Evolutionary conservation across 1,140 invertebrate genomes (phyloP).

Genomic region (Antheraea mylitta): DNA sequence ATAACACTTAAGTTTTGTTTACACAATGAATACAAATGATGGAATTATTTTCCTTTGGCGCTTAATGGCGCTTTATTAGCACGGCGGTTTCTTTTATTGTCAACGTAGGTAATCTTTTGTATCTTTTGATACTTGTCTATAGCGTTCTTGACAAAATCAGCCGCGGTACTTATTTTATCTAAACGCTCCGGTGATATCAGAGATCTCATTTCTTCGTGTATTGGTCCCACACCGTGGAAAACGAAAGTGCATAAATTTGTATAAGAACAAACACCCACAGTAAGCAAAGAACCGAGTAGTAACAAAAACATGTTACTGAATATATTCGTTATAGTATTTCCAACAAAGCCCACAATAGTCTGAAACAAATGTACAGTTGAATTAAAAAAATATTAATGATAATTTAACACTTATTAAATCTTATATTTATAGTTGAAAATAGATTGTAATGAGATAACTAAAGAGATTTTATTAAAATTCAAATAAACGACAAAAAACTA

Average conservation of each 20-base stretch:
- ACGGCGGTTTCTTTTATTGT: constrained; percentile 40
- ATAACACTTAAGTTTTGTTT: too few relatives aligned
- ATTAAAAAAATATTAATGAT: background rate
- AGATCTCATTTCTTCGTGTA: constrained; percentile 70
- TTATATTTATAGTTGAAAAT: too few relatives aligned
- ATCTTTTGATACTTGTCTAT: constrained; percentile 83
- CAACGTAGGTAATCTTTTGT: constrained; percentile 55
- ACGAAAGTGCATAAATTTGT: constrained; percentile 83
- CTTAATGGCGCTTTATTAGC: constrained; percentile 6
- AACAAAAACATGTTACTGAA: constrained; percentile 76
- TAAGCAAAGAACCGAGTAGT: constrained; percentile 79
- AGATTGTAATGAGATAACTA: too few relatives aligned
- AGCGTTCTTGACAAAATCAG: constrained; percentile 81
- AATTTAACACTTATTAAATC: too few relatives aligned
- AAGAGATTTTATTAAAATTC: too few relatives aligned
- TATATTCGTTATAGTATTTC: constrained; percentile 52
- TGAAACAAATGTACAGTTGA: constrained; percentile 28
- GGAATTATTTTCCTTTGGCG: too few relatives aligned
- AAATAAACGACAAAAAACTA: too few relatives aligned
- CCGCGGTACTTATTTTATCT: constrained; percentile 79
- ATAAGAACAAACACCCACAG: constrained; percentile 81
- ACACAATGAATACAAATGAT: too few relatives aligned
- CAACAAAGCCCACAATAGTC: constrained; percentile 60
- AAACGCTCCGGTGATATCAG: constrained; percentile 76
- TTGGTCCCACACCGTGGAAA: constrained; percentile 76